phyloP scores from a whole-genome alignment of 2,888 invertebrate genomes.

The Leptogaster cylindrica region DNA sequence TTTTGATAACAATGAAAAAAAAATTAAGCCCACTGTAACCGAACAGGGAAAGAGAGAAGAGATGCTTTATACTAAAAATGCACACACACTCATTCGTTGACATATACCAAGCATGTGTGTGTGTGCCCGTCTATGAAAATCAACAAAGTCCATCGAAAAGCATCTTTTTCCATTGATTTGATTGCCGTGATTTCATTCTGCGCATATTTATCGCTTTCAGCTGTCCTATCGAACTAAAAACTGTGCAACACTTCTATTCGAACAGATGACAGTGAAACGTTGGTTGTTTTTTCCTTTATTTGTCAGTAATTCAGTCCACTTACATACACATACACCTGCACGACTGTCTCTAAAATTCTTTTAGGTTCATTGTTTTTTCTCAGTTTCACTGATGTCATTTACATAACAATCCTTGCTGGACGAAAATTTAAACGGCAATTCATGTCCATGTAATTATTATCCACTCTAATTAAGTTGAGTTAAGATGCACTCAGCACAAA shows the following conservation, averaged over 20 bases:
- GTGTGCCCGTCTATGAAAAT: constrained; percentile 32
- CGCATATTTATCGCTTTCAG: constrained; percentile 12
- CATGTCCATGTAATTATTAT: no score
- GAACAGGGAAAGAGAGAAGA: not conserved
- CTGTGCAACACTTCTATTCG: not conserved
- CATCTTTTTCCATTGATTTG: constrained; percentile 33
- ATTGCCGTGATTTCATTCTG: constrained; percentile 21
- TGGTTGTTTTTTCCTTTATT: not conserved
- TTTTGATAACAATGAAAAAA: constrained; percentile 16
- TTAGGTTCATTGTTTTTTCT: no score
- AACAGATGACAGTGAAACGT: not conserved
- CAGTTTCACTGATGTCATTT: constrained; percentile 1
- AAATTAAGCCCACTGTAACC: not conserved
- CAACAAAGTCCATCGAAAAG: constrained; percentile 34
- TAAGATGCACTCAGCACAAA: no score
- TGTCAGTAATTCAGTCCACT: no score
- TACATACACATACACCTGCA: not conserved
- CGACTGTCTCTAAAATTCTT: not conserved
- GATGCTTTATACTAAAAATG: constrained; percentile 13
- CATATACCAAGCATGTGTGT: constrained; percentile 25
- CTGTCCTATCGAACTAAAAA: not conserved
- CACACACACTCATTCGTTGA: constrained; percentile 34
- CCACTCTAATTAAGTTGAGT: no score
- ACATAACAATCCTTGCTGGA: constrained; percentile 5
- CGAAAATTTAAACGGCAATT: no score